Evolutionary conservation across 1,140 invertebrate species (phyloP).

Genomic region (Conus betulinus): DNA sequence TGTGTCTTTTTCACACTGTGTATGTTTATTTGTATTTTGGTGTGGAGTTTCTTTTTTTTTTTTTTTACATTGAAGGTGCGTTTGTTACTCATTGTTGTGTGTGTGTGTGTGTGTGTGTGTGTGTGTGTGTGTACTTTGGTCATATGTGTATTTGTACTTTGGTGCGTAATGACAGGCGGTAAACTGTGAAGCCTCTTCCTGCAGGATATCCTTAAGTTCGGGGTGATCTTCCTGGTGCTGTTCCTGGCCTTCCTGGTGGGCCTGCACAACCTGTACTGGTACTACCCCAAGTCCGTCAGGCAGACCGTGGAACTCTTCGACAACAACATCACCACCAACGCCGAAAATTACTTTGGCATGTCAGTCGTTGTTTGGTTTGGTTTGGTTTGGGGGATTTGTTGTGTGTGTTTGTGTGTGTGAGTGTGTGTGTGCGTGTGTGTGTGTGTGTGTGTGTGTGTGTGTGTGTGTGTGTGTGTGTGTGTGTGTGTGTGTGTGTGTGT

Average conservation of each 20-base stretch:
- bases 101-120: no score
- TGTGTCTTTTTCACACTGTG: no score
- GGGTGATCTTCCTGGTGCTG: constrained; percentile 94
- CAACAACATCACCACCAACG: constrained; percentile 57
- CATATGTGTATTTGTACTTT: no score
- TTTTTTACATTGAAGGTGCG: no score
- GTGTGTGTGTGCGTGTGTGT: not conserved
- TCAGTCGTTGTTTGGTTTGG: constrained; percentile 42
- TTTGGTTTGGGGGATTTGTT: not conserved
- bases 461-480: not conserved
- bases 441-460: not conserved
- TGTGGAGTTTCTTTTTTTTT: no score
- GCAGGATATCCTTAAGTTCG: constrained; percentile 96
- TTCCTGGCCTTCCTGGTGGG: constrained; percentile 97
- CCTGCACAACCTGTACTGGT: constrained; percentile 94
- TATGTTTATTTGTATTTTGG: no score
- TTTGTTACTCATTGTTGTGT: no score
- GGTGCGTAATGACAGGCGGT: no score
- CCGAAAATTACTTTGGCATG: constrained; percentile 69
- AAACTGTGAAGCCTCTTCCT: constrained; percentile 74
- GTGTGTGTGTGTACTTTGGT: no score
- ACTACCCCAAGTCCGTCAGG: constrained; percentile 95
- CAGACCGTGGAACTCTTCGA: constrained; percentile 60
- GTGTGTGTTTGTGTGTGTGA: not conserved
- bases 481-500: not conserved